Base-by-base conservation (phyloP, 2,113 vertebrate species). In the Archocentrus centrarchus region DNA sequence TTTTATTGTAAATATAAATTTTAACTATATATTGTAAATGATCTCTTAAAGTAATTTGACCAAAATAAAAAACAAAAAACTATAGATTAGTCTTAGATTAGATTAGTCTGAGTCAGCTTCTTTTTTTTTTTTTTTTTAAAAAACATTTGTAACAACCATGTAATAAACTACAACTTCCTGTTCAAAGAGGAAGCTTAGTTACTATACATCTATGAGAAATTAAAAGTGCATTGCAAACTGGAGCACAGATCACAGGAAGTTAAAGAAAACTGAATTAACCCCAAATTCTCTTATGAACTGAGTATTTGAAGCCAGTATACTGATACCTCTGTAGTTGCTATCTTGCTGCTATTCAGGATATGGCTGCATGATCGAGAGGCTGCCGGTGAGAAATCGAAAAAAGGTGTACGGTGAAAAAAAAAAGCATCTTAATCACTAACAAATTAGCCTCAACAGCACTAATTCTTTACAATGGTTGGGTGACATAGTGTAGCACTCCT, bases 381-480 rank as follows among this genome's bases (percentile, higher is more conserved):
- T 35, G 20, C 47, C 10, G 32, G 68, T 14, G 47, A 73, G 27
- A 11, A 35, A 73, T 73, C 47, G 50, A 70, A 55, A 55, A 47
- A 55, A 55, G 68, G 27, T 55, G 20, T 27, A 73, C 18, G 47
- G 68, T 18, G 18, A 10, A 10, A 39, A 10, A 39, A 1, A 73
- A 70, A 73, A 70, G 44, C 24, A 70, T 44, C 32, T 73, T 30
- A 77, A 60, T 30, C 37, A 60, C 57, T 75, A n/a, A 60, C 44
- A 75, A 20, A 20, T 68, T 39, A 44, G 44, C 14, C 20, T 14
- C 11, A 79, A 53, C 35, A 75, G 53, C 37, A 35, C 7, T 22
- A 32, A 50, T 32, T 57, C 3, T 20, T 1, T 62, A 11, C 6
- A 73, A 30, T 47, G 15, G 53, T 75, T 59, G 37, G n/a, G 15